A percentile compares a stretch with the other conserved stretches of the same genome.
These are phyloP conservation scores for Haliclona indistincta DNA, from an alignment of 37 sponge, comb jelly and placozoan genomes.

Conservation along the genomic window DNA sequence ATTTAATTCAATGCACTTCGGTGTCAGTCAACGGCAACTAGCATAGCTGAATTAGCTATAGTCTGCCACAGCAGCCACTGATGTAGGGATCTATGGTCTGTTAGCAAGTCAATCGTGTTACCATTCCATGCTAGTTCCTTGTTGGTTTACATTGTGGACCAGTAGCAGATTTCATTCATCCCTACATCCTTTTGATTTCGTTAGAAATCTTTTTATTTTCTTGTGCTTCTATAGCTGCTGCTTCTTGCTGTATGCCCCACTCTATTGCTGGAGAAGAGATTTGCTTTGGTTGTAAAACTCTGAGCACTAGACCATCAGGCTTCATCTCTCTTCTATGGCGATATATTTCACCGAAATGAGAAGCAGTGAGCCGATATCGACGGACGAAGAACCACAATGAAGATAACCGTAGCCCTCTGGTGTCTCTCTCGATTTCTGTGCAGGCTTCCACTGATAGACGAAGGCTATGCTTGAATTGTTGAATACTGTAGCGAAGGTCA, in stretches of 20 bases:
- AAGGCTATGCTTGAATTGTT: background rate
- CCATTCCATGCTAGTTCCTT: too few relatives aligned
- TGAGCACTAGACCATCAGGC: background rate
- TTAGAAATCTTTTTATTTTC: background rate
- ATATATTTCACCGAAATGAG: constrained; percentile 22
- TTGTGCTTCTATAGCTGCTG: background rate
- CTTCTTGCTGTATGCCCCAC: background rate
- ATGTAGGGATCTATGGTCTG: too few relatives aligned
- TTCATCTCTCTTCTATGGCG: background rate
- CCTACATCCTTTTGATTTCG: too few relatives aligned
- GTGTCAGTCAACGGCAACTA: too few relatives aligned
- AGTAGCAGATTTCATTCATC: too few relatives aligned
- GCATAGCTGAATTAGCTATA: too few relatives aligned
- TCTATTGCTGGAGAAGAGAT: background rate
- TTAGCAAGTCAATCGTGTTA: too few relatives aligned
- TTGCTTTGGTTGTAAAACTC: background rate
- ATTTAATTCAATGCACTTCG: too few relatives aligned
- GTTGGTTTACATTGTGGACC: too few relatives aligned
- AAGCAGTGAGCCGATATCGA: constrained; percentile 18
- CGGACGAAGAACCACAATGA: constrained; percentile 11
- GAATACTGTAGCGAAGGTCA: background rate
- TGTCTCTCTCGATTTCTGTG: constrained; percentile 15
- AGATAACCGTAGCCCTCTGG: background rate
- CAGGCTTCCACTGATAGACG: too few relatives aligned
- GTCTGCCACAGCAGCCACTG: too few relatives aligned